These are phyloP conservation scores for Carcina quercana DNA, from an alignment of 2,888 invertebrate species.

Conservation along the genomic window DNA sequence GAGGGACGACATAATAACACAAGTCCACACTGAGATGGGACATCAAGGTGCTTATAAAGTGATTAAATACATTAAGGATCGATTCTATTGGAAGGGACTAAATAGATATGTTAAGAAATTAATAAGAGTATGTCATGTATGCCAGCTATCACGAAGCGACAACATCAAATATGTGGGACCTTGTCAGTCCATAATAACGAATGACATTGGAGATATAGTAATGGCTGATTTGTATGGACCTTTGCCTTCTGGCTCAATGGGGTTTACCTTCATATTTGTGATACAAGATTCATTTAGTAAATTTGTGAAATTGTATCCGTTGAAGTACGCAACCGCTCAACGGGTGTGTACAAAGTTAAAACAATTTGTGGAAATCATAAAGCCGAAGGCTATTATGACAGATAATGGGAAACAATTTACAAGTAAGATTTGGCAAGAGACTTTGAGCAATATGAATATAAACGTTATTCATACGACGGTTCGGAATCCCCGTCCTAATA, in stretches of 20 bases:
- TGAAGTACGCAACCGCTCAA: constrained; percentile 7
- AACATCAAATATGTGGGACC: constrained; percentile 11
- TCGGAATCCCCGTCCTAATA: constrained; percentile 18
- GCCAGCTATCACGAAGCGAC: constrained; percentile 16
- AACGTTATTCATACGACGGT: constrained; percentile 15
- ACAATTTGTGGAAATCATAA: constrained; percentile 10
- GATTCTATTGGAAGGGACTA: constrained; percentile 18
- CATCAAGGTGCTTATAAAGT: constrained; percentile 19
- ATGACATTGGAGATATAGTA: constrained; percentile 15
- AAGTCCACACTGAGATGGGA: constrained; percentile 19
- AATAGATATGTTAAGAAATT: constrained; percentile 7
- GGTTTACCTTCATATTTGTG: constrained; percentile 13
- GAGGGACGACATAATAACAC: constrained; percentile 5
- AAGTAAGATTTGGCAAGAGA: constrained; percentile 3
- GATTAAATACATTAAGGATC: constrained; percentile 14
- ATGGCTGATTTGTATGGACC: constrained; percentile 19
- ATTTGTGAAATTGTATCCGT: constrained; percentile 10
- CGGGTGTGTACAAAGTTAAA: constrained; percentile 11
- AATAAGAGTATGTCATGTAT: constrained; percentile 15
- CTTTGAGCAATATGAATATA: neutral
- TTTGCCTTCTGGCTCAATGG: constrained; percentile 13
- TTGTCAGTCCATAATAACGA: constrained; percentile 11
- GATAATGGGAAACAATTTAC: constrained; percentile 16
- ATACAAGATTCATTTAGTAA: constrained; percentile 19
- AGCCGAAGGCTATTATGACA: constrained; percentile 10